phyloP scores from a whole-genome alignment of 2,797 vertebrate species.

The Cyclopterus lumpus region DNA sequence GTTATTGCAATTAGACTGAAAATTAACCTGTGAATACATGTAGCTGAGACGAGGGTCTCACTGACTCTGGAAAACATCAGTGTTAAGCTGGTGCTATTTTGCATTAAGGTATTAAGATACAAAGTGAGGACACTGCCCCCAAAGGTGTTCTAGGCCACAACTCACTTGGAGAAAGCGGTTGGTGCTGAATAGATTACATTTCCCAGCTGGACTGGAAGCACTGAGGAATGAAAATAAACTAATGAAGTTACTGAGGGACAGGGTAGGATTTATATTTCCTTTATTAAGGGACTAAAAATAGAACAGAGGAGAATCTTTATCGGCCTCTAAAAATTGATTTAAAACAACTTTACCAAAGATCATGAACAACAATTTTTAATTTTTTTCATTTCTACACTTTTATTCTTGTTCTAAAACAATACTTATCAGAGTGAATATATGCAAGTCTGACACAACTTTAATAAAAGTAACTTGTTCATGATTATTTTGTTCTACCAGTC shows the following conservation, averaged over 20 bases:
- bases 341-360: not conserved
- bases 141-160: not conserved
- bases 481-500: not conserved
- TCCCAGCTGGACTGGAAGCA: not conserved
- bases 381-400: not conserved
- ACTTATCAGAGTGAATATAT: not conserved
- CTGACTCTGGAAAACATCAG: not conserved
- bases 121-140: conserved; percentile 6
- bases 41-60: conserved; percentile 2
- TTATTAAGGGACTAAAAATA: not conserved
- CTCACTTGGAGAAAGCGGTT: not conserved
- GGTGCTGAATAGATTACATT: conserved; percentile 13
- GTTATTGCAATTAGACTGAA: conserved; percentile 30
- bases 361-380: not conserved
- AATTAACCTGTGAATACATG: conserved; percentile 2
- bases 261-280: not conserved
- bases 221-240: not conserved
- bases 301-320: not conserved
- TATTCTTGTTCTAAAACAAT: not conserved
- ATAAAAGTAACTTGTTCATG: not conserved
- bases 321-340: not conserved
- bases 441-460: not conserved
- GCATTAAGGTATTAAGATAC: not conserved
- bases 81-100: conserved; percentile 3
- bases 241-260: not conserved